phyloP scores from a whole-genome alignment of 2,797 vertebrate genomes.

The Jordanella pulchra region DNA sequence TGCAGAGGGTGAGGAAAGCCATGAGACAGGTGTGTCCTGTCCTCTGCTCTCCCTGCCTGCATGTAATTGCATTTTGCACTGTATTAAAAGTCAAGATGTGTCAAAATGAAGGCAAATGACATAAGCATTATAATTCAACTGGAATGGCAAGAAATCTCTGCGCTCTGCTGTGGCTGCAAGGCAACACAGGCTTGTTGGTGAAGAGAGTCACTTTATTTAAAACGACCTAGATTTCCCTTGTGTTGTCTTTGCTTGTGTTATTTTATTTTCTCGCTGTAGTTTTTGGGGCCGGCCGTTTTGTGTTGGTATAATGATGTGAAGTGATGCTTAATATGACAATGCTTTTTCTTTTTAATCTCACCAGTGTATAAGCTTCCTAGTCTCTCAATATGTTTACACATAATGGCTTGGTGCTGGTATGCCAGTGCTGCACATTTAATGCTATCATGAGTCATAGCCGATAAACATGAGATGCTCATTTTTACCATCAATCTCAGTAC shows the following conservation, averaged over 20 bases:
- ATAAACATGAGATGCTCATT: slow-evolving; percentile 30
- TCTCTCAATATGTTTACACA: slow-evolving; percentile 58
- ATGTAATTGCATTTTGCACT: slow-evolving; percentile 80
- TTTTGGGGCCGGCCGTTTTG: slow-evolving; percentile 59
- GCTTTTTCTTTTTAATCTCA: slow-evolving; percentile 52
- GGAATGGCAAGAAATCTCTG: slow-evolving; percentile 76
- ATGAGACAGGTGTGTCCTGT: slow-evolving; percentile 91
- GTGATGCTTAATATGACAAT: slow-evolving; percentile 67
- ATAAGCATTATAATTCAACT: slow-evolving; percentile 58
- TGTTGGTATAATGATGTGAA: slow-evolving; percentile 67
- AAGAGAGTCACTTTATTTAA: slow-evolving; percentile 74
- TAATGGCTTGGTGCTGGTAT: slow-evolving; percentile 77
- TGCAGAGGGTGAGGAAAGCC: slow-evolving; percentile 81
- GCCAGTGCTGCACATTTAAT: slow-evolving; percentile 82
- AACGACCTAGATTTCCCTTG: slow-evolving; percentile 54
- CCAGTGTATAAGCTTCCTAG: slow-evolving; percentile 59
- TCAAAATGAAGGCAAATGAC: slow-evolving; percentile 45
- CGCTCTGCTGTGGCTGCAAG: slow-evolving; percentile 82
- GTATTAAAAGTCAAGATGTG: slow-evolving; percentile 56
- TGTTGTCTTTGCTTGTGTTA: slow-evolving; percentile 61
- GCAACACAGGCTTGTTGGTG: slow-evolving; percentile 86
- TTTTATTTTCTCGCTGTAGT: slow-evolving; percentile 63
- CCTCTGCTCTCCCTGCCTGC: slow-evolving; percentile 83
- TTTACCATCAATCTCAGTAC: slow-evolving; percentile 22
- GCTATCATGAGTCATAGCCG: slow-evolving; percentile 42